These are phyloP conservation scores for Hoplostethus atlanticus DNA, from an alignment of 2,797 vertebrate genomes.

Conservation along the genomic window DNA sequence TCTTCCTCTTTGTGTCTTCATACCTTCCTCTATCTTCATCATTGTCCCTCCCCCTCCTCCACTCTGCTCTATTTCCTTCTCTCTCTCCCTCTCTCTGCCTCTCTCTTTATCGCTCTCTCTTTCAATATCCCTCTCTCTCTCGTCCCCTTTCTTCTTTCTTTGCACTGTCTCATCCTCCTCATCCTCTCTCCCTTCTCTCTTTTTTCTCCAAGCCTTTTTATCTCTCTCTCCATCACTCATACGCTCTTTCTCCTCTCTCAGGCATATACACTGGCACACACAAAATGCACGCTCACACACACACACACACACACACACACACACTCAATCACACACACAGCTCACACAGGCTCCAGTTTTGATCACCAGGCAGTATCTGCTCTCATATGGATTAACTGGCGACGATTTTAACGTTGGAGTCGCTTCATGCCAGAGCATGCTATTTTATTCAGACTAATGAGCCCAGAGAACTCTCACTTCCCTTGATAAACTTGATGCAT, in stretches of 20 bases:
- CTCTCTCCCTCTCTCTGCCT: not conserved
- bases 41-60: not conserved
- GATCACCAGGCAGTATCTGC: conserved; percentile 79
- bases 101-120: conserved; percentile 54
- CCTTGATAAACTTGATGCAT: conserved; percentile 85
- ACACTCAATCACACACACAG: conserved; percentile 36
- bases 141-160: conserved; percentile 43
- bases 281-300: no score
- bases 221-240: conserved; percentile 73
- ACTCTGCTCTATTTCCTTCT: conserved; percentile 1
- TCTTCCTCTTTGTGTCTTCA: conserved; percentile 46
- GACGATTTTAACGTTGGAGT: conserved; percentile 74
- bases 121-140: conserved; percentile 41
- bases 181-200: conserved; percentile 33
- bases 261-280: conserved; percentile 19
- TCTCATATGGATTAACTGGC: conserved; percentile 84
- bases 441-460: conserved; percentile 85
- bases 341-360: conserved; percentile 68
- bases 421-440: conserved; percentile 78
- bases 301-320: conserved; percentile 19
- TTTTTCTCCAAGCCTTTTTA: conserved; percentile 66
- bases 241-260: conserved; percentile 56
- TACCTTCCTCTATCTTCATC: no score
- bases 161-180: conserved; percentile 60
- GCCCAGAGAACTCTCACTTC: conserved; percentile 80